Conservation (phyloP, 2,113 vertebrate genomes). For the Azemiops feae region DNA sequence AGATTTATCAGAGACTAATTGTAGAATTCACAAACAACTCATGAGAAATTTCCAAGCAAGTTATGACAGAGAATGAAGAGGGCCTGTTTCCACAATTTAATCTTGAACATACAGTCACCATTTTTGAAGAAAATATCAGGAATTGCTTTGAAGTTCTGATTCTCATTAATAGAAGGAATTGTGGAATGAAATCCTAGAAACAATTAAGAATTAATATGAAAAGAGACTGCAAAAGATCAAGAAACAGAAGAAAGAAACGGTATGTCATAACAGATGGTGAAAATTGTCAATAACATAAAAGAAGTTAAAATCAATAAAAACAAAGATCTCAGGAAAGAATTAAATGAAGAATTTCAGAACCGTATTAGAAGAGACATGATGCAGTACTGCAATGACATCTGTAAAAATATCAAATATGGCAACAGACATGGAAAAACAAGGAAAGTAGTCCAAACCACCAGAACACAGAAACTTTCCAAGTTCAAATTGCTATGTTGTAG, state of each 20-base stretch:
- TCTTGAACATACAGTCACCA: neutral
- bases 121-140: neutral
- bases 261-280: neutral
- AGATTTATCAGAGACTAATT: neutral
- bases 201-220: neutral
- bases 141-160: neutral
- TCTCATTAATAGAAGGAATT: neutral
- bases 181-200: neutral
- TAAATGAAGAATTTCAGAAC: neutral
- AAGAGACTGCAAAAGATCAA: neutral
- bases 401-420: neutral
- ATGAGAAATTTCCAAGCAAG: neutral
- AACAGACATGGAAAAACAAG: neutral
- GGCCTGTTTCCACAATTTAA: neutral
- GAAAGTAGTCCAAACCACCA: neutral
- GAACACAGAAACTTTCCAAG: neutral
- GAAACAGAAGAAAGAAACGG: neutral
- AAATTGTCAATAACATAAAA: neutral
- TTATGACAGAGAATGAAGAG: neutral
- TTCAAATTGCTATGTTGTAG: neutral
- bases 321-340: neutral
- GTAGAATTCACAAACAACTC: neutral
- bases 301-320: neutral
- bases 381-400: neutral
- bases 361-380: neutral